Conservation (phyloP, 2,113 vertebrate species). For the Sinocyclocheilus maitianheensis region DNA sequence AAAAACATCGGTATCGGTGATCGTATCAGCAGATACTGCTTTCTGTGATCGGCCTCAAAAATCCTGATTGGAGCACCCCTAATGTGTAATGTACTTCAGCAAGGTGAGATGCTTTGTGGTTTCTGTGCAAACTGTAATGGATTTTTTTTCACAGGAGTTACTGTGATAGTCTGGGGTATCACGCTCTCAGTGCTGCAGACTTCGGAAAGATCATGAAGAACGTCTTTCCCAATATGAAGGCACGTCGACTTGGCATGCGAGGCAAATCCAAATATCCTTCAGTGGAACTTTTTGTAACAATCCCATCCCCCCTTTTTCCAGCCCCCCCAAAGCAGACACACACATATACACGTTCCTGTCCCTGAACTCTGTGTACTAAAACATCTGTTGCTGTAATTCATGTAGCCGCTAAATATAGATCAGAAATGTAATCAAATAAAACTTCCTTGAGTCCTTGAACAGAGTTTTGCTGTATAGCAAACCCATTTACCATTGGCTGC, state of each 20-base stretch:
- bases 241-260: constrained; percentile 96
- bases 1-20: too few relatives aligned
- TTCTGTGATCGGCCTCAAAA: too few relatives aligned
- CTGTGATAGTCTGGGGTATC: constrained; percentile 99
- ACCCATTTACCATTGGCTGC: constrained; percentile 56
- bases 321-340: constrained; percentile 45
- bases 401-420: constrained; percentile 79
- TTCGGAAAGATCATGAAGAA: constrained; percentile 99
- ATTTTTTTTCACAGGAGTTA: constrained; percentile 81
- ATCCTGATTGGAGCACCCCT: too few relatives aligned
- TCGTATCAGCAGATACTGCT: too few relatives aligned
- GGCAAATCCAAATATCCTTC: constrained; percentile 99
- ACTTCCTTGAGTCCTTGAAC: constrained; percentile 55
- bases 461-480: constrained; percentile 62
- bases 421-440: constrained; percentile 74
- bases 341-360: constrained; percentile 46
- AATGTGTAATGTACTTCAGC: background rate
- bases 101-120: background rate
- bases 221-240: constrained; percentile 99
- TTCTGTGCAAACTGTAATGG: background rate
- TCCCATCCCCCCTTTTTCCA: constrained; percentile 54
- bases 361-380: constrained; percentile 64
- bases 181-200: constrained; percentile 95
- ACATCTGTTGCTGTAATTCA: constrained; percentile 79
- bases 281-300: constrained; percentile 67